Base-by-base conservation (phyloP, 2,113 vertebrate genomes). In the Heptranchias perlo region DNA sequence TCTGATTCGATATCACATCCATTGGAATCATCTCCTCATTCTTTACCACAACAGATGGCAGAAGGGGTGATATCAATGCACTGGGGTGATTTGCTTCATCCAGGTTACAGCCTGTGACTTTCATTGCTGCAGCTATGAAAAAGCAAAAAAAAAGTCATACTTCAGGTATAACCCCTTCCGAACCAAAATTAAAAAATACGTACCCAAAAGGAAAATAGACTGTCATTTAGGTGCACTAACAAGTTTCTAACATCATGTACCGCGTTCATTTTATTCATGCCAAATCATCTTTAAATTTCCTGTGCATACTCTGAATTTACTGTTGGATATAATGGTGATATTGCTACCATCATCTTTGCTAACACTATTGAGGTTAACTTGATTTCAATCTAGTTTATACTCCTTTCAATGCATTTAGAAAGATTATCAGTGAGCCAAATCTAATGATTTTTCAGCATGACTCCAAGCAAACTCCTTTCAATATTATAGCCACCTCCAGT, bases 11-110 rank as follows among this genome's bases (percentile, higher is more conserved):
- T 96, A 98, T 98, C 96, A 99, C 98, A 97, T 99, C 99, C 99
- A 99, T 99, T 52, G 99, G 99, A 97, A 98, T 98, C 96, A 98
- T 98, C 84, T 99, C 99, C 97, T 99, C 99, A 96, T 97, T 99
- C 97, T 99, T 99, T 96, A 99, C 98, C 97, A 98, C 97, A 96
- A 96, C 97, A 96, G 98, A 98, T 96, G 98, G 97, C 97, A 99
- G 98, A 96, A 99, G 97, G 0, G 98, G 98, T 96, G 98, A 98
- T 97, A 99, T 98, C 98, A 99, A 97, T 96, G 98, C 97, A 97
- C 97, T 97, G 97, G 98, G 97, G 96, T 98, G 97, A 96, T 97
- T 98, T 73, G 98, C 98, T 96, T 98, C 98, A 96, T 99, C 99
- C 96, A 98, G 97, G 96, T 97, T 98, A 97, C 98, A 98, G 86